Evolutionary conservation across 2,113 vertebrate genomes (phyloP), one percentile per base, ranked within the genome.

Genomic region (Gymnogyps californianus): DNA sequence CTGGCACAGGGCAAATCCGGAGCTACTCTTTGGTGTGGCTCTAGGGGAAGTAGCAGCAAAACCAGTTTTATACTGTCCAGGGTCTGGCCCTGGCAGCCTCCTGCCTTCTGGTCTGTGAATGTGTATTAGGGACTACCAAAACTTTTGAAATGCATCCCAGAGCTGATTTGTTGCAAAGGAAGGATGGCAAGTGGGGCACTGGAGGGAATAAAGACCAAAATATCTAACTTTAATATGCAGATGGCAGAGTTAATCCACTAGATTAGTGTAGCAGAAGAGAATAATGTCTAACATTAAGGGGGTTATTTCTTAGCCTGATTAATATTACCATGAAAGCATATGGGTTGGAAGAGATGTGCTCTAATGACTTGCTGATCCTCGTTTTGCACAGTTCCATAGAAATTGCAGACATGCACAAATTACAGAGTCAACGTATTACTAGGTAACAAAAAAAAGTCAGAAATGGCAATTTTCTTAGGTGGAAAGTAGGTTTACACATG

Each of bases 261-360:
- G 34, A 40, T 90, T 69, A 89, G 94, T 87, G 64, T 32, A 64
- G 94, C 93, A 89, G 91, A 96, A 89, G 93, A 91, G 70, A 96
- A 84, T 54, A 26, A 74, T 78, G 62, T 38, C 91, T 74, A 49
- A 22, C 52, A 13, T 52, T 83, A 77, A 69, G 51, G 72, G n/a
- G 92, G 75, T 76, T 76, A 47, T 72, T 90, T 89, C 57, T 82
- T 76, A 82, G 25, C 58, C 64, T 89, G 89, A 79, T 89, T 83
- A n/a, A 83, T 77, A 16, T 51, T 36, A 9, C 87, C 67, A 46
- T 54, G 91, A 87, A 90, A 83, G 49, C 90, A 72, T 62, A 70
- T 67, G 89, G 74, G 9, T 67, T 57, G 72, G 94, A 93, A 93
- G 89, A 87, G 95, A 77, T 1, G 12, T 77, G 82, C 52, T 83